Base-by-base conservation (phyloP, 2,113 vertebrate species). In the Pangasianodon gigas region DNA sequence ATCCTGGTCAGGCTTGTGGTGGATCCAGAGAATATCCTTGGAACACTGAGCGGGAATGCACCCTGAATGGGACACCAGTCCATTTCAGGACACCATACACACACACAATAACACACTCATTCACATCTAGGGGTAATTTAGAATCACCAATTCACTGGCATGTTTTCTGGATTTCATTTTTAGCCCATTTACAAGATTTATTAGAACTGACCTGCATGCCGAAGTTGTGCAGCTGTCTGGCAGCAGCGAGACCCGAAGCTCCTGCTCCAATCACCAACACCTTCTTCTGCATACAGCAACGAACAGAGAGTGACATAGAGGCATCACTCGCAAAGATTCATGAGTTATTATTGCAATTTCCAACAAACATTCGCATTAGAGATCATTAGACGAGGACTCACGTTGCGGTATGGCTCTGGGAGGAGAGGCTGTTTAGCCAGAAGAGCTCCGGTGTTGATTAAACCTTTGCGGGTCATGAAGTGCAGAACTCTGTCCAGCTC, bases 401-500 rank as follows among this genome's bases (percentile, higher is more conserved):
- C 98, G 11, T 94, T 95, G 94, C 96, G 95, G 90, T 97, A 97
- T 29, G 96, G 95, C 62, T 97, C 97, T 7, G 97, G 98, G 86
- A 99, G 97, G 74, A 99, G 97, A 29, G 95, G 96, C 87, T 95
- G 96, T 89, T 94, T 96, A 87, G 97, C 96, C 1, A 95, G 95
- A 92, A 99, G 96, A 29, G 97, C 96, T 1, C 98, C 98, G 0
- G 98, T 99, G 93, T 99, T 99, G 94, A 99, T 97, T 83, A 99
- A 95, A 14, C 98, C 98, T 95, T 99, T 99, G 75, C 98, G 96
- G 7, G 97, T 98, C 97, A 99, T 98, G 90, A 99, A 99, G 91
- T 97, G 93, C 87, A 99, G 97, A 77, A 99, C 97, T 46, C 96
- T 96, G 91, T 98, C 97, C 95, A 98, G 95, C 91, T 99, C 98